Evolutionary conservation across 2,888 invertebrate genomes (phyloP), one percentile per base, ranked within the genome.

Genomic region (Lasioglossum morio): DNA sequence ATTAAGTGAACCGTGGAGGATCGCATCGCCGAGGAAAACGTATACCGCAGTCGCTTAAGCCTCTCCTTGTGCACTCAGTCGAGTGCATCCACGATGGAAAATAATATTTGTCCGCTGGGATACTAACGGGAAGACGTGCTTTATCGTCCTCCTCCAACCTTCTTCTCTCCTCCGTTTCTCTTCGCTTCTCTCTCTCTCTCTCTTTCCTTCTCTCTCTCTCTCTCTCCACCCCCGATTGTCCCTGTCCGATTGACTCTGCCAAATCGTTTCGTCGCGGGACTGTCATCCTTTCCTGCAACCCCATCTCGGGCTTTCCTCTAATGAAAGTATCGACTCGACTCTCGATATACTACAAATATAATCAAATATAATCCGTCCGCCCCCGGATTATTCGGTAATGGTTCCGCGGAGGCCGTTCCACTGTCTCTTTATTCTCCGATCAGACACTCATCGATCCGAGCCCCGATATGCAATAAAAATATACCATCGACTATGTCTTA

Each of bases 1-100:
- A 91, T 91, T 91, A 91, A 91, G 89, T 85, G 91, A 91, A 91
- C 91, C 91, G 91, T 91, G 84, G 84, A 77, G 84, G 86, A 91
- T 91, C 89, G 91, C 82, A 82, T 90, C 89, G 85, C 72, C 88
- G 84, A 82, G 82, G 83, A 79, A 85, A 88, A 85, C 83, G 82
- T 89, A 87, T 76, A 85, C 75, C 83, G 82, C 81, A 79, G 79
- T 73, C 87, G 89, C 73, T 89, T 90, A 90, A 90, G 84, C 89
- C 88, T 87, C 83, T 89, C 81, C 83, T 78, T 84, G 87, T 79
- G 87, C 91, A 91, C 73, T 73, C 87, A 76, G 81, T 80, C 87
- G 90, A 87, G 87, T 85, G 88, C 87, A 88, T 89, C 82, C 87
- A 69, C 86, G 86, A 90, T 90, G 87, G 89, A 89, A 91, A 91